Evolutionary conservation across 2,113 vertebrate genomes (phyloP).

Genomic region (Hirundichthys speculiger): DNA sequence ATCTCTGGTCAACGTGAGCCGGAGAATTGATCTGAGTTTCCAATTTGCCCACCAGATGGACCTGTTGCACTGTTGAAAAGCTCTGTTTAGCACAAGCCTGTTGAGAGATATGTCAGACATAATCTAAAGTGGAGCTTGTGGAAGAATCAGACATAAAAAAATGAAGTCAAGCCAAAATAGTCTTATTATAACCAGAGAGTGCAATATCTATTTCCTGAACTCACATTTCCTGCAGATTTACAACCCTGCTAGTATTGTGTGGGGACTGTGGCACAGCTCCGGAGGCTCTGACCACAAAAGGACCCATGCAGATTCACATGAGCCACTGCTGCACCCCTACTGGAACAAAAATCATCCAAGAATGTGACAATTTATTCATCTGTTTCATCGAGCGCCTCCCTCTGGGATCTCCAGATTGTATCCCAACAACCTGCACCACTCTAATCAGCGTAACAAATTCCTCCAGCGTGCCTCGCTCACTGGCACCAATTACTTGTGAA

Average conservation of each 20-base stretch:
- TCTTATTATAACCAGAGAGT: background rate
- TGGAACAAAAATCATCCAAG: conserved; percentile 30
- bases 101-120: conserved; percentile 3
- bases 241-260: background rate
- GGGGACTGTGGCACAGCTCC: background rate
- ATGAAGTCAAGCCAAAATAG: background rate
- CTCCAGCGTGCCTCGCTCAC: conserved; percentile 41
- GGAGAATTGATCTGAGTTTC: background rate
- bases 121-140: background rate
- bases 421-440: conserved; percentile 28
- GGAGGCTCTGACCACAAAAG: background rate
- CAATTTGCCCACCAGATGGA: conserved; percentile 64
- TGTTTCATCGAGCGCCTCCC: conserved; percentile 17
- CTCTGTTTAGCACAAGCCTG: background rate
- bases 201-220: background rate
- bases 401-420: conserved; percentile 26
- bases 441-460: conserved; percentile 64
- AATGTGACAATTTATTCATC: conserved; percentile 38
- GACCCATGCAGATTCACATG: background rate
- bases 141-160: conserved; percentile 5
- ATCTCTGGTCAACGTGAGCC: too few species aligned
- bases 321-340: conserved; percentile 17
- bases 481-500: conserved; percentile 57
- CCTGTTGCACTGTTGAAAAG: conserved; percentile 29
- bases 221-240: conserved; percentile 5